Conservation (phyloP, 2,888 invertebrate species). For the Euproctis similis region DNA sequence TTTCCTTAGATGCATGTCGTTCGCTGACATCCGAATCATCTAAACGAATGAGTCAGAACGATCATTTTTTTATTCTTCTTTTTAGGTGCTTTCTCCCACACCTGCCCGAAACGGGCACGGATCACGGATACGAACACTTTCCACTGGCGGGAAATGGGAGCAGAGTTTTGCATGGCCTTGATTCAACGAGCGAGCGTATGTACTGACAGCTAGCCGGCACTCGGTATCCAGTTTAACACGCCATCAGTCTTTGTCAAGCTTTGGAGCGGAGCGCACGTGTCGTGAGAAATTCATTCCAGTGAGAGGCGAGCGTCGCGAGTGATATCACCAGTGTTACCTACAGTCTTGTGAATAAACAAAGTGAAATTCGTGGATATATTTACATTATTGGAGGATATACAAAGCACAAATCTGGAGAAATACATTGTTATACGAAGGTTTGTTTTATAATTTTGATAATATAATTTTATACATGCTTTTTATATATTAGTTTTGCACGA, state of each 20-base stretch:
- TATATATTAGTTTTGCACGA: conserved; percentile 9
- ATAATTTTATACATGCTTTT: no score
- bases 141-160: conserved; percentile 68
- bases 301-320: conserved; percentile 44
- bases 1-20: conserved; percentile 43
- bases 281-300: conserved; percentile 17
- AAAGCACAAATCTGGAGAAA: conserved; percentile 63
- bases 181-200: conserved; percentile 43
- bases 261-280: conserved; percentile 26
- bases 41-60: conserved; percentile 59
- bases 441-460: conserved; percentile 30
- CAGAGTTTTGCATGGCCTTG: conserved; percentile 69
- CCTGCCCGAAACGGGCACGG: conserved; percentile 67
- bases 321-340: conserved; percentile 32
- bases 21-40: conserved; percentile 48
- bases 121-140: conserved; percentile 71
- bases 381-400: conserved; percentile 40
- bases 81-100: conserved; percentile 73
- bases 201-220: conserved; percentile 24
- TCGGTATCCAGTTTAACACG: conserved; percentile 24
- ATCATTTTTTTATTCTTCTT: conserved; percentile 60
- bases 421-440: conserved; percentile 47
- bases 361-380: conserved; percentile 36
- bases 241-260: conserved; percentile 43
- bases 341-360: conserved; percentile 40